phyloP scores from a whole-genome alignment of 1,140 invertebrate genomes.

The Zaprionus capensis region DNA sequence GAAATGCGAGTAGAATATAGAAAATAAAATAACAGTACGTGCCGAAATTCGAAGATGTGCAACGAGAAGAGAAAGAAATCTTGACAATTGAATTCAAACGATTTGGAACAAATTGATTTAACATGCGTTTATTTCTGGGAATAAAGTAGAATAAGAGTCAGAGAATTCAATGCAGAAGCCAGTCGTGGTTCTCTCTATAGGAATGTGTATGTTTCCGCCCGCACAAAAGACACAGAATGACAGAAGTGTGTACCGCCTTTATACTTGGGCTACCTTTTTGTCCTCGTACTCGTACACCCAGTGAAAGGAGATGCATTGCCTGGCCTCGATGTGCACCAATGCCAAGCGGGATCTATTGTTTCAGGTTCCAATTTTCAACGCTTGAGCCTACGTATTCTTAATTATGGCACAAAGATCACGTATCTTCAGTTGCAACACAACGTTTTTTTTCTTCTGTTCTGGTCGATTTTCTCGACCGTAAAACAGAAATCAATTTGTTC shows the following conservation, averaged over 20 bases:
- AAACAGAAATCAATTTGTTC: slow-evolving; percentile 73
- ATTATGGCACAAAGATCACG: slow-evolving; percentile 58
- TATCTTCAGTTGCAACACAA: slow-evolving; percentile 24
- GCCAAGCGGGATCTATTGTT: slow-evolving; percentile 45
- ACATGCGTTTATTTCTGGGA: slow-evolving; percentile 68
- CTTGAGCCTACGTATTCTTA: slow-evolving; percentile 60
- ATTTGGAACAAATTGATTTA: slow-evolving; percentile 78
- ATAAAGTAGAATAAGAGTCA: slow-evolving; percentile 76
- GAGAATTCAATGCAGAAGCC: slow-evolving; percentile 35
- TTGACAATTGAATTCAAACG: slow-evolving; percentile 71
- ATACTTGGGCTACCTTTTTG: slow-evolving; percentile 31
- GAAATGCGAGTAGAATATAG: slow-evolving; percentile 62
- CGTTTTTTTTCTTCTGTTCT: slow-evolving; percentile 30
- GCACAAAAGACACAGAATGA: slow-evolving; percentile 29
- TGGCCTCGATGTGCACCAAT: slow-evolving; percentile 1
- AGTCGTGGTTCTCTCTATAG: not conserved
- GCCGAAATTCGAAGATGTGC: slow-evolving; percentile 48
- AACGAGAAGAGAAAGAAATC: slow-evolving; percentile 28
- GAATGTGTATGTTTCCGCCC: slow-evolving; percentile 27
- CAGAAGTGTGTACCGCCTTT: slow-evolving; percentile 44
- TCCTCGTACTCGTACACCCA: not conserved
- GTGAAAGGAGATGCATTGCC: not conserved
- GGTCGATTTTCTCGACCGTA: slow-evolving; percentile 60
- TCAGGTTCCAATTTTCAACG: slow-evolving; percentile 73
- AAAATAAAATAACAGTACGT: slow-evolving; percentile 56